Conservation (phyloP, 1,140 invertebrate species). For the Coenobita brevimanus region DNA sequence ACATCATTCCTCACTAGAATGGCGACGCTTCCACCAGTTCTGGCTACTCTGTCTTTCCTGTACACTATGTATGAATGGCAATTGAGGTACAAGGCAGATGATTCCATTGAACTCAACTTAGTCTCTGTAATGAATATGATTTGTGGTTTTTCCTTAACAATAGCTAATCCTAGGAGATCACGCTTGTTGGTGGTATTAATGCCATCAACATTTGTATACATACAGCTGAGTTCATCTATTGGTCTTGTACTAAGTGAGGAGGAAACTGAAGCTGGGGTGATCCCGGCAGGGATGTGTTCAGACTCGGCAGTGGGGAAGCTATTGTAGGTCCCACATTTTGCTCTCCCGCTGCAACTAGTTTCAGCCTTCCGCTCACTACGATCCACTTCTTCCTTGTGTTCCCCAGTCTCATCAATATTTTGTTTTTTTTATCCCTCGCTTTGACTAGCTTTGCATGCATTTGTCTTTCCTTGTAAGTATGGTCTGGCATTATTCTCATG, state of each 20-base stretch:
- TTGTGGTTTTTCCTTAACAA: background rate
- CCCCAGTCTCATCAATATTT: background rate
- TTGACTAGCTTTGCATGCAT: no score
- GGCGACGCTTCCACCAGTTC: background rate
- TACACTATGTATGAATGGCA: background rate
- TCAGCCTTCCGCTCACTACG: no score
- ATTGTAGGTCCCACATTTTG: background rate
- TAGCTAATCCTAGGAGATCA: background rate
- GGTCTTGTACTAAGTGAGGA: no score
- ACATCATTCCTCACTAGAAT: no score
- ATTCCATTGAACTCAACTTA: background rate
- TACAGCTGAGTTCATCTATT: no score
- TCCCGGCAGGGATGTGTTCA: no score
- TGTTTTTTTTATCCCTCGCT: conserved; percentile 2
- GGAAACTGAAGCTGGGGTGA: no score
- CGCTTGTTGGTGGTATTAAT: background rate
- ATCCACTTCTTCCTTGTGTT: background rate
- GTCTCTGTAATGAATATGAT: background rate
- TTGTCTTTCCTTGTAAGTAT: no score
- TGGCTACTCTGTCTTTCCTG: background rate
- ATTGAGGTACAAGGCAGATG: background rate
- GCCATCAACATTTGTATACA: background rate
- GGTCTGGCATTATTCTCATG: background rate
- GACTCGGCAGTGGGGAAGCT: background rate
- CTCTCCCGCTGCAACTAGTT: background rate